Percentiles rank a stretch among this genome's conserved stretches.
Evolutionary conservation across 1,140 invertebrate genomes (phyloP).

Genomic region (Drosophila truncata): DNA sequence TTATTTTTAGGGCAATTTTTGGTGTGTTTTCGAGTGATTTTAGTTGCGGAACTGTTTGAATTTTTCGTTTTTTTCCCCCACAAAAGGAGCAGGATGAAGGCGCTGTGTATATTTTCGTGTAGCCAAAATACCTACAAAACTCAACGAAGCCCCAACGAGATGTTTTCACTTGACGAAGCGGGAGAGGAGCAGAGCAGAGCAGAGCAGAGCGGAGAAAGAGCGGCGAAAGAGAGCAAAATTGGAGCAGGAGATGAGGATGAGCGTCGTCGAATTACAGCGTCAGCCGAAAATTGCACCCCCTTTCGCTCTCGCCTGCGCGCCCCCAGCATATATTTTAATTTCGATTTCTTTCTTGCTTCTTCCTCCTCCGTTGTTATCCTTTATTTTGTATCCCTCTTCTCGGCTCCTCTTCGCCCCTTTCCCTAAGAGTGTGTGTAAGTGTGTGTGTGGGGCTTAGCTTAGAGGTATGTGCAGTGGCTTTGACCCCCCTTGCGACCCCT

Average conservation of each 20-base stretch:
- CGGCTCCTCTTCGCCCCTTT: slow-evolving; percentile 10
- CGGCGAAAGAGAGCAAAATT: slow-evolving; percentile 48
- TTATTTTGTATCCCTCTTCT: slow-evolving; percentile 71
- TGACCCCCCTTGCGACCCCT: slow-evolving; percentile 14
- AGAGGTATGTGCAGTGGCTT: slow-evolving; percentile 66
- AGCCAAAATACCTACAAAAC: slow-evolving; percentile 83
- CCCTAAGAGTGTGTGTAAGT: slow-evolving; percentile 6
- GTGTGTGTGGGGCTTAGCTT: slow-evolving; percentile 52
- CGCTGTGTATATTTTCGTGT: slow-evolving; percentile 64
- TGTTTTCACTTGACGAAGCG: slow-evolving; percentile 79
- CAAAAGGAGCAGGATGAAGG: slow-evolving; percentile 64
- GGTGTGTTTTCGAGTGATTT: slow-evolving; percentile 25
- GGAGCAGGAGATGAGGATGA: slow-evolving; percentile 56
- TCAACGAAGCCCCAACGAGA: slow-evolving; percentile 73
- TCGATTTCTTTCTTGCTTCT: slow-evolving; percentile 82
- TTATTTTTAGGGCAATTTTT: slow-evolving; percentile 13
- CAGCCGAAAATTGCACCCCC: slow-evolving; percentile 71
- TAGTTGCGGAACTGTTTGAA: slow-evolving; percentile 17
- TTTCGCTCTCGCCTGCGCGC: slow-evolving; percentile 34
- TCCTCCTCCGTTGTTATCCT: slow-evolving; percentile 74
- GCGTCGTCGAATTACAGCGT: slow-evolving; percentile 77
- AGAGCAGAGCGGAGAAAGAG: slow-evolving; percentile 24
- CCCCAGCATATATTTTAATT: slow-evolving; percentile 78
- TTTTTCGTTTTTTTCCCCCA: slow-evolving; percentile 43
- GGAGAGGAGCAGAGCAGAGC: slow-evolving; percentile 17